Conservation (phyloP, 1,140 invertebrate species). For the Caenorhabditis remanei region DNA sequence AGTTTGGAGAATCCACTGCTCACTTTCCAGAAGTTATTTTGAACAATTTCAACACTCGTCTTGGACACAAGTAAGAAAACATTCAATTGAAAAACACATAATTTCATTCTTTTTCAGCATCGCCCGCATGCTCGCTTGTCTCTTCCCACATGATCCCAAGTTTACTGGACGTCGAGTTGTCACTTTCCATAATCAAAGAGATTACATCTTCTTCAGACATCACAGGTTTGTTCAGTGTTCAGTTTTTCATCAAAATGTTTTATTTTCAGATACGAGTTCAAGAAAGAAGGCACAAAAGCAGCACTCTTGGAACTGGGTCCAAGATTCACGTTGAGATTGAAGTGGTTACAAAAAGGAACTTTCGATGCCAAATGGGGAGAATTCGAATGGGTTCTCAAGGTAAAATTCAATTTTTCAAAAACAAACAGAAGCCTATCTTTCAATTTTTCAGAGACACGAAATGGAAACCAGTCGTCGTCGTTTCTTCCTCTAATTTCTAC, state of each 20-base stretch:
- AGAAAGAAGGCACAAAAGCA: constrained; percentile 85
- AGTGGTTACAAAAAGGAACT: constrained; percentile 93
- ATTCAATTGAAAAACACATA: not conserved
- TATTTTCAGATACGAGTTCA: constrained; percentile 88
- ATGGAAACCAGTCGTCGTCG: constrained; percentile 76
- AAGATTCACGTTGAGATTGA: constrained; percentile 91
- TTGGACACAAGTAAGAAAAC: constrained; percentile 84
- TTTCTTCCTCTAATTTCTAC: constrained; percentile 66
- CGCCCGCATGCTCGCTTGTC: constrained; percentile 90
- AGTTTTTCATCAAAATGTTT: not conserved
- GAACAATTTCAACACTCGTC: constrained; percentile 93
- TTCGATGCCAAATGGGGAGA: constrained; percentile 96
- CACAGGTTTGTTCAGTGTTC: constrained; percentile 84
- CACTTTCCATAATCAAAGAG: constrained; percentile 98
- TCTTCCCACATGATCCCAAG: constrained; percentile 96
- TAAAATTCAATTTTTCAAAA: constrained; percentile 75
- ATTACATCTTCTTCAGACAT: constrained; percentile 98
- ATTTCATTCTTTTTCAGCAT: constrained; percentile 79
- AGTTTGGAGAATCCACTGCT: constrained; percentile 73
- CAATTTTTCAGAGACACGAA: constrained; percentile 75
- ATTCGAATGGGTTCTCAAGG: constrained; percentile 95
- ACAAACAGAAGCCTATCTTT: not conserved
- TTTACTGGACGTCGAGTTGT: constrained; percentile 91
- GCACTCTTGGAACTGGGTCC: constrained; percentile 94
- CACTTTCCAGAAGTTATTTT: constrained; percentile 90